Evolutionary conservation across 2,113 vertebrate species (phyloP).

Genomic region (Crypturellus undulatus): DNA sequence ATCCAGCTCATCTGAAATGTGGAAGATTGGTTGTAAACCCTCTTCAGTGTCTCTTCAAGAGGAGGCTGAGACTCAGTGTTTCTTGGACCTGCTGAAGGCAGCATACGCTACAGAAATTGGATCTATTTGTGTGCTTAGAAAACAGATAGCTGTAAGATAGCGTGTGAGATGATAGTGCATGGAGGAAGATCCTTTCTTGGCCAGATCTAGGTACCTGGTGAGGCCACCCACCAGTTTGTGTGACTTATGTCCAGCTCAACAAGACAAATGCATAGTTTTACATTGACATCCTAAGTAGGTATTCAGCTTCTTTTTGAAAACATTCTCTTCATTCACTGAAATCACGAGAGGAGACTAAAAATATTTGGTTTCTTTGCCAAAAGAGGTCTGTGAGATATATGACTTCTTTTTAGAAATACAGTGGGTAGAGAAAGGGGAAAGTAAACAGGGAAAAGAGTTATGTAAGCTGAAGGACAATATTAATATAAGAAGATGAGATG

Average conservation of each 20-base stretch:
- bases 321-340: background rate
- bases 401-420: background rate
- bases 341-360: background rate
- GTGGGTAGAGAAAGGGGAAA: background rate
- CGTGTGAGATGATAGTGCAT: background rate
- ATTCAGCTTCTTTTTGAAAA: background rate
- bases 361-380: background rate
- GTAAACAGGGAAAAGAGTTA: background rate
- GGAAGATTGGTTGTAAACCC: background rate
- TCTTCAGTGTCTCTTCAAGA: background rate
- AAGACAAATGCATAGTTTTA: background rate
- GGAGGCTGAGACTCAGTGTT: background rate
- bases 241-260: background rate
- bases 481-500: background rate
- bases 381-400: background rate
- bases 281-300: background rate
- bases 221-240: background rate
- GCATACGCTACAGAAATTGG: background rate
- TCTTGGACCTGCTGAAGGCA: background rate
- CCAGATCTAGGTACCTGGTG: background rate
- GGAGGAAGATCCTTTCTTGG: background rate
- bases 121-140: background rate
- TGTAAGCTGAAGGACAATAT: background rate
- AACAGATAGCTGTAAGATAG: background rate
- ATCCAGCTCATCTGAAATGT: background rate